A percentile compares a stretch with the other conserved stretches of the same genome.
phyloP scores from a whole-genome alignment of 2,113 vertebrate species.

The Paratilapia polleni region DNA sequence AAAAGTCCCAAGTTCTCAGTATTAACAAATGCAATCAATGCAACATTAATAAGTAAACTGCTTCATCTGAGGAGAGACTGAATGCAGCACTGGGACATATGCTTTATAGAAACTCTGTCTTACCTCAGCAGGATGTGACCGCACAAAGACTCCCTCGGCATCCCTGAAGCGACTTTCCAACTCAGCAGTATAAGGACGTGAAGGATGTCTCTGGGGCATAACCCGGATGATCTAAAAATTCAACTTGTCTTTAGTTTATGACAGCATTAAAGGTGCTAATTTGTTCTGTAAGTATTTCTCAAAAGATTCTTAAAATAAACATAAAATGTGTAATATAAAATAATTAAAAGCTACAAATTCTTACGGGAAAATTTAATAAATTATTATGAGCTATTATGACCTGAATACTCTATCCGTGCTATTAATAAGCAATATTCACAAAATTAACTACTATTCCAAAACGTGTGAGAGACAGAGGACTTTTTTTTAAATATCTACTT shows the following conservation, averaged over 20 bases:
- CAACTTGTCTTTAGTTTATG: neutral
- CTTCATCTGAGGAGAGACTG: neutral
- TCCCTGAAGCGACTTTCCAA: slow-evolving; percentile 78
- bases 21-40: slow-evolving; percentile 33
- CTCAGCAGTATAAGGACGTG: slow-evolving; percentile 78
- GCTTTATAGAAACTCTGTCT: neutral
- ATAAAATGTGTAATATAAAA: neutral
- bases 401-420: neutral
- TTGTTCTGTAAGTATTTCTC: neutral
- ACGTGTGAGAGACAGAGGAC: too few relatives aligned
- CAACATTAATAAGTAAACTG: slow-evolving; percentile 22
- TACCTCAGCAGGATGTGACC: slow-evolving; percentile 71
- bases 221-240: slow-evolving; percentile 77
- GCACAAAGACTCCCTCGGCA: slow-evolving; percentile 68
- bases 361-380: neutral
- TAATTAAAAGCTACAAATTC: neutral
- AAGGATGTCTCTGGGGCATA: slow-evolving; percentile 84
- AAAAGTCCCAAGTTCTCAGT: slow-evolving; percentile 1
- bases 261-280: neutral
- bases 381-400: neutral
- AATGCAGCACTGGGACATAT: neutral
- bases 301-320: neutral
- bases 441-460: neutral
- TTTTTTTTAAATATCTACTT: too few relatives aligned
- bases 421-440: neutral